Evolutionary conservation across 2,113 vertebrate genomes (phyloP).

Genomic region (Muntiacus reevesi): DNA sequence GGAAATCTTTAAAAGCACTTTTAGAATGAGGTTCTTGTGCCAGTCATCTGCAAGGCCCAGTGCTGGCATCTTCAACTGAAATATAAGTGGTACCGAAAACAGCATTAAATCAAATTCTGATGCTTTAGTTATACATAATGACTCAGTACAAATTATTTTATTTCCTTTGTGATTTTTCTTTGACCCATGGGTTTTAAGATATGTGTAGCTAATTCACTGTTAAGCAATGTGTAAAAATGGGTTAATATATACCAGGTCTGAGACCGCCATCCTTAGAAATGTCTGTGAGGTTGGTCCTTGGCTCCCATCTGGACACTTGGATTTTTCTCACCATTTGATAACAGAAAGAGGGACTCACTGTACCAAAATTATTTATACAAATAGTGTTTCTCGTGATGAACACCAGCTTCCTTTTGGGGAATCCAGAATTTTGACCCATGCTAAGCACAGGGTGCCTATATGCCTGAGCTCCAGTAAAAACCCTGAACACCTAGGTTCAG

Average conservation of each 20-base stretch:
- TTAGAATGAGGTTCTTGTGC: neutral
- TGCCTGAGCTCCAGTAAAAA: neutral
- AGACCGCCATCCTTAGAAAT: neutral
- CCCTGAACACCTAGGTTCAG: neutral
- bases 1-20: neutral
- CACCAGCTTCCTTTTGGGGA: neutral
- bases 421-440: neutral
- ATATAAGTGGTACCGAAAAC: fast-evolving
- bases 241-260: neutral
- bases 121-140: neutral
- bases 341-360: neutral
- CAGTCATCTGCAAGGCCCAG: fast-evolving
- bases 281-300: neutral
- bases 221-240: neutral
- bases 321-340: neutral
- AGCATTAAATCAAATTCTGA: neutral
- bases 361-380: neutral
- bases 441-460: neutral
- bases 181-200: neutral
- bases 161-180: neutral
- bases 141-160: neutral
- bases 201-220: neutral
- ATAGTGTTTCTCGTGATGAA: neutral
- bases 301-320: neutral
- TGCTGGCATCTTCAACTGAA: neutral